A percentile compares a stretch with the other conserved stretches of the same genome.
Conservation (phyloP, 2,888 invertebrate genomes). For the Abrostola tripartita region DNA sequence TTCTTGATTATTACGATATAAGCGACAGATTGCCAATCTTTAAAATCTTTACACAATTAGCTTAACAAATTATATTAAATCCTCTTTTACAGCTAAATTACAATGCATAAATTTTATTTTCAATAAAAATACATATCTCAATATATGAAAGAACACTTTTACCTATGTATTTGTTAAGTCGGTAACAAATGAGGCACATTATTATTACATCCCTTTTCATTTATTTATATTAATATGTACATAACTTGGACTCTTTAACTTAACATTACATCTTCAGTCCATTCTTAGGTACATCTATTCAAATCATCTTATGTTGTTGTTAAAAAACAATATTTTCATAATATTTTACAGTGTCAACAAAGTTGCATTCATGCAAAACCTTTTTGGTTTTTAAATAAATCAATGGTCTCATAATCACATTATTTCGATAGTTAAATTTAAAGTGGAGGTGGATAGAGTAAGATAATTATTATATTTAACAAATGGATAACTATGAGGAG, state of each 20-base stretch:
- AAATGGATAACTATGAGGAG: slow-evolving; percentile 59
- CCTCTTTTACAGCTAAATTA: slow-evolving; percentile 85
- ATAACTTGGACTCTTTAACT: slow-evolving; percentile 69
- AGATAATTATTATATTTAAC: slow-evolving; percentile 44
- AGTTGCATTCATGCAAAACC: slow-evolving; percentile 71
- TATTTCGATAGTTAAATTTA: slow-evolving; percentile 62
- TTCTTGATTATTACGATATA: slow-evolving; percentile 59
- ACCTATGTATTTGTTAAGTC: slow-evolving; percentile 80
- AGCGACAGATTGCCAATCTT: slow-evolving; percentile 69
- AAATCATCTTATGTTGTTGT: slow-evolving; percentile 58
- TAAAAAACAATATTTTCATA: slow-evolving; percentile 55
- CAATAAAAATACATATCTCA: slow-evolving; percentile 86
- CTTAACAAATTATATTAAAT: slow-evolving; percentile 87
- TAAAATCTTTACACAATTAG: slow-evolving; percentile 78
- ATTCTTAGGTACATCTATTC: slow-evolving; percentile 68
- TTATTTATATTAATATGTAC: slow-evolving; percentile 65
- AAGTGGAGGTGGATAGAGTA: slow-evolving; percentile 60
- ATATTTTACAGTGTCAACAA: slow-evolving; percentile 74
- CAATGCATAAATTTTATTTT: slow-evolving; percentile 84
- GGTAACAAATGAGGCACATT: slow-evolving; percentile 87
- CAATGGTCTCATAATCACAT: slow-evolving; percentile 87
- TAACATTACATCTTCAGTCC: slow-evolving; percentile 73
- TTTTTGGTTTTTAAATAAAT: slow-evolving; percentile 79
- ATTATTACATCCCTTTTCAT: slow-evolving; percentile 70
- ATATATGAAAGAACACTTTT: slow-evolving; percentile 85